Conservation (phyloP, 2,113 vertebrate species). For the Excalfactoria chinensis region DNA sequence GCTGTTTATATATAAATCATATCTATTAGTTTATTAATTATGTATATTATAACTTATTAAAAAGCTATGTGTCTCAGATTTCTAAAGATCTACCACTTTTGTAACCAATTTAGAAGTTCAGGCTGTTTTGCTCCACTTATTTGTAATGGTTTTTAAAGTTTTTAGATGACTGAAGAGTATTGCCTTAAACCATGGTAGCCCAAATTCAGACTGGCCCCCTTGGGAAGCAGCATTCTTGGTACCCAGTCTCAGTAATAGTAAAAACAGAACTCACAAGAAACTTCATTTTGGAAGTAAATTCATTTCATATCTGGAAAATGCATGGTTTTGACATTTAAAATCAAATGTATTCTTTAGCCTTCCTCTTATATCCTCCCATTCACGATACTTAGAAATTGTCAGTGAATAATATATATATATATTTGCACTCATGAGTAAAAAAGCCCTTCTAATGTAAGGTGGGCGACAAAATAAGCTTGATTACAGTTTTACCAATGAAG, state of each 20-base stretch:
- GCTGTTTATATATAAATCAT: background rate
- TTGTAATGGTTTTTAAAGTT: background rate
- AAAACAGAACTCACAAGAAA: background rate
- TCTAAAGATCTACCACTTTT: background rate
- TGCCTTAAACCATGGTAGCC: background rate
- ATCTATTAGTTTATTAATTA: too few relatives aligned
- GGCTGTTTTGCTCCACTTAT: background rate
- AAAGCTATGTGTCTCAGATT: background rate
- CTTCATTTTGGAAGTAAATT: background rate
- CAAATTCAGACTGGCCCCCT: background rate
- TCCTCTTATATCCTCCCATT: background rate
- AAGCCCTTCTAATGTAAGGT: too few relatives aligned
- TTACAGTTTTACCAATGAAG: too few relatives aligned
- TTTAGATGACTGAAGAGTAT: background rate
- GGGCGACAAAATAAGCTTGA: too few relatives aligned
- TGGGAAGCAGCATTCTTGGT: background rate
- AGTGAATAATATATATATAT: too few relatives aligned
- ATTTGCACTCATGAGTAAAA: too few relatives aligned
- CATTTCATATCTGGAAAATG: background rate
- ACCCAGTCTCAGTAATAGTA: background rate
- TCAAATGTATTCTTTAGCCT: background rate
- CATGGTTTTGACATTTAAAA: background rate
- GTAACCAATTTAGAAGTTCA: background rate
- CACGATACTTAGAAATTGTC: background rate
- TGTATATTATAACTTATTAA: too few relatives aligned